Base-by-base conservation (phyloP, 2,888 invertebrate species). In the Pogonocherus hispidulus region DNA sequence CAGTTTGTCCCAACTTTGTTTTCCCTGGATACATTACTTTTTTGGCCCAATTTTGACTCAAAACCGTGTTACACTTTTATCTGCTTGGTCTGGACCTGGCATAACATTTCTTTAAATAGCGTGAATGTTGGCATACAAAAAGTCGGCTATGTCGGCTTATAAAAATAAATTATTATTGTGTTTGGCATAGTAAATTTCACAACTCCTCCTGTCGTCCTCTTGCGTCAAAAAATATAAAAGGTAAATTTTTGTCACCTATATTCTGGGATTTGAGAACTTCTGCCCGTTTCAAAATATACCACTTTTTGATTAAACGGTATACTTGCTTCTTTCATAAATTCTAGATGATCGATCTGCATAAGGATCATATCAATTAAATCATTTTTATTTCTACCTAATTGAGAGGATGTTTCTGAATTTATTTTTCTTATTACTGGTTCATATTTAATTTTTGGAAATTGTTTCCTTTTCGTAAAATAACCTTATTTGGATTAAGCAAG, bases 301-400 rank as follows among this genome's bases (percentile, higher is more conserved):
- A 66, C 5, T 67, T 74, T 71, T 8, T 71, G 64, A 57, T 57
- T 66, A 46, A 76, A 70, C 19, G 74, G 76, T 11, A 69, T 22
- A 23, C 55, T 35, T 2, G 72, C 67, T 55, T 72, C 72, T 37
- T 72, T n/a, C n/a, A 76, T 73, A 63, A 63, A 73, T 47, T 74
- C 72, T 2, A 54, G 35, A 63, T 74, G 72, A 47, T 63, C 69
- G 6, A 6, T 35, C 8, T 63, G 70, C 70, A 72, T 72, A 23
- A 63, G 14, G 2, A 64, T 19, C 8, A 71, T 35, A 19, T 71
- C 69, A n/a, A 52, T 3, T 14, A 69, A 46, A 41, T 71, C 69
- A 46, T 71, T 51, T 44, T 54, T 52, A 59, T 51, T 14, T 11
- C 69, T 19, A 47, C 69, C 66, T n/a, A 66, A 46, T 8, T 68